Conservation (phyloP, 2,797 vertebrate species). For the Acipenser transmontanus region DNA sequence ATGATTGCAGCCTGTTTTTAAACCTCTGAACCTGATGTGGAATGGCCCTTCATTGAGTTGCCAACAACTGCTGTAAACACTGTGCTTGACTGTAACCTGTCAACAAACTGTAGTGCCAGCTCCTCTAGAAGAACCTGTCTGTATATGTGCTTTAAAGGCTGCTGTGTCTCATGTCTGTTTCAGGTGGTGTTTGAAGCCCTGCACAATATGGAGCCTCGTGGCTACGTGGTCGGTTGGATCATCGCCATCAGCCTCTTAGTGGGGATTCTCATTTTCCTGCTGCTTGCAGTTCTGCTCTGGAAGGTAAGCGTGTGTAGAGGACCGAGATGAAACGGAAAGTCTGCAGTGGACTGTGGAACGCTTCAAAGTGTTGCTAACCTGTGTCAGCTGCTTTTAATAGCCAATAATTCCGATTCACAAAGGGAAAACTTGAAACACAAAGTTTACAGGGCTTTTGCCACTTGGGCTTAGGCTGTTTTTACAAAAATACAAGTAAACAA, state of each 20-base stretch:
- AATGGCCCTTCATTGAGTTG: no score
- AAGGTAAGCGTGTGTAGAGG: slow-evolving; percentile 69
- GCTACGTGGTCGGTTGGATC: slow-evolving; percentile 97
- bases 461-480: no score
- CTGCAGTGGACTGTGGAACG: no score
- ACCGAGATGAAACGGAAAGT: not conserved
- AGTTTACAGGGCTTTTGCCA: no score
- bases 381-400: no score
- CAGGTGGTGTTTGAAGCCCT: slow-evolving; percentile 97
- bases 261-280: slow-evolving; percentile 95
- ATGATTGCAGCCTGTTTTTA: no score
- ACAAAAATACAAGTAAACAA: no score
- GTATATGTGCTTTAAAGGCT: slow-evolving; percentile 12
- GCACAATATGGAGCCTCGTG: slow-evolving; percentile 92
- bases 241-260: slow-evolving; percentile 97
- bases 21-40: no score
- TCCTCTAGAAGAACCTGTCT: slow-evolving; percentile 34
- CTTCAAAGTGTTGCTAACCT: no score
- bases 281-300: slow-evolving; percentile 94
- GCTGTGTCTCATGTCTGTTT: slow-evolving; percentile 40
- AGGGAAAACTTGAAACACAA: no score
- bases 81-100: slow-evolving; percentile 5
- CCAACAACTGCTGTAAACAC: no score
- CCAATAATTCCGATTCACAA: no score
- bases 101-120: slow-evolving; percentile 6